Percentiles rank a stretch among this genome's conserved stretches.
These are phyloP conservation scores for Meandrusa payeni DNA, from an alignment of 2,888 invertebrate species.

Conservation along the genomic window DNA sequence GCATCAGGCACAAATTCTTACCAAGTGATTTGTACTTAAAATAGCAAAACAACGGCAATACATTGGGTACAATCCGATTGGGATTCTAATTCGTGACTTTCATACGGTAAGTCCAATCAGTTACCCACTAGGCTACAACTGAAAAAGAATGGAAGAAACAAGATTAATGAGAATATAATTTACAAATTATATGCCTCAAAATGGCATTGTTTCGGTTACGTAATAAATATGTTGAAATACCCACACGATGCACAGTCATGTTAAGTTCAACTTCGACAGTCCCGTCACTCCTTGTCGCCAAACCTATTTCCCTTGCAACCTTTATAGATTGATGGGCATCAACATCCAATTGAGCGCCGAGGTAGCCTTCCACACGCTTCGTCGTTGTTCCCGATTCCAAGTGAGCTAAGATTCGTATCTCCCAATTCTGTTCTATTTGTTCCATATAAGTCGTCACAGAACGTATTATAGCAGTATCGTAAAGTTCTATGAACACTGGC, in stretches of 20 bases:
- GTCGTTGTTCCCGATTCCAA: conserved; percentile 47
- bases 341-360: conserved; percentile 49
- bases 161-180: no score
- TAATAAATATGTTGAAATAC: no score
- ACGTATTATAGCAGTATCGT: conserved; percentile 82
- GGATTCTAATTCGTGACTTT: no score
- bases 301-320: conserved; percentile 39
- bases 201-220: no score
- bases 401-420: conserved; percentile 45
- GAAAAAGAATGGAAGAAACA: no score
- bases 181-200: no score
- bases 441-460: conserved; percentile 76
- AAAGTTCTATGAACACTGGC: conserved; percentile 83
- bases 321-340: conserved; percentile 52
- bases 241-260: conserved; percentile 57
- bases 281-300: conserved; percentile 45
- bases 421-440: conserved; percentile 48
- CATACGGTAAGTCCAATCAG: no score
- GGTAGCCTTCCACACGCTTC: conserved; percentile 43
- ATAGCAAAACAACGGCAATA: no score
- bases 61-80: no score
- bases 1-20: no score
- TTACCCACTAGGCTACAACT: no score
- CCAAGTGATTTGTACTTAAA: no score
- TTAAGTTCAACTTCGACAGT: conserved; percentile 48